phyloP scores from a whole-genome alignment of 1,140 invertebrate genomes.

The Drosophila arizonae region DNA sequence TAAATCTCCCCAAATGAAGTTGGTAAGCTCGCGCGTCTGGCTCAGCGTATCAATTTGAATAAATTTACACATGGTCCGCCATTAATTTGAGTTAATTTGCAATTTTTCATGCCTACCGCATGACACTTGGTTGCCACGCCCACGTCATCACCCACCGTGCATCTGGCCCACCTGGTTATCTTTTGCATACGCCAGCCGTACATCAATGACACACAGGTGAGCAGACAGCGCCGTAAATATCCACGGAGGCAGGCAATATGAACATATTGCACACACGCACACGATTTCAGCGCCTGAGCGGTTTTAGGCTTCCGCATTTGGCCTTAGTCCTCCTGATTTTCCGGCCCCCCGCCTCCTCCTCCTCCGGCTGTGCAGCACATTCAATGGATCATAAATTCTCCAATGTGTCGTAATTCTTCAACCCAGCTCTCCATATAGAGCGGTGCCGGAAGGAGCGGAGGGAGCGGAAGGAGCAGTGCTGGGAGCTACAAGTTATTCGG shows the following conservation, averaged over 20 bases:
- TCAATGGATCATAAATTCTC: conserved; percentile 78
- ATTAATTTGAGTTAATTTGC: conserved; percentile 81
- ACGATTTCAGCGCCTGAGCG: conserved; percentile 56
- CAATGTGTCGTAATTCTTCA: conserved; percentile 69
- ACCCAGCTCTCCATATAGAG: conserved; percentile 10
- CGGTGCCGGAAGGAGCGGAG: not conserved
- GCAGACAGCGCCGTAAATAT: conserved; percentile 64
- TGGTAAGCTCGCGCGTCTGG: conserved; percentile 58
- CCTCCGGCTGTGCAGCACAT: conserved; percentile 16
- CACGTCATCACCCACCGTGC: not conserved
- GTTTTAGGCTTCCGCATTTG: conserved; percentile 36
- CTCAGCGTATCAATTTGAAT: conserved; percentile 77
- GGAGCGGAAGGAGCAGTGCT: not conserved
- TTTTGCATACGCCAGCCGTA: conserved; percentile 69
- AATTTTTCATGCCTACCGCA: conserved; percentile 69
- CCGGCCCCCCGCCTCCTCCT: conserved; percentile 8
- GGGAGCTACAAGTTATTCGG: conserved; percentile 64
- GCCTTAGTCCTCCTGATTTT: conserved; percentile 34
- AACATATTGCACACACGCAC: too few species aligned
- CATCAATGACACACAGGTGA: conserved; percentile 72
- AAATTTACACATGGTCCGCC: conserved; percentile 70
- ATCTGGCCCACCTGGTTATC: conserved; percentile 29
- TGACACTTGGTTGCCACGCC: conserved; percentile 44
- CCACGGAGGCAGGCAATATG: conserved; percentile 71
- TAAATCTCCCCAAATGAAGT: conserved; percentile 75